phyloP scores from a whole-genome alignment of 2,888 invertebrate genomes.

The Eristalis arbustorum region DNA sequence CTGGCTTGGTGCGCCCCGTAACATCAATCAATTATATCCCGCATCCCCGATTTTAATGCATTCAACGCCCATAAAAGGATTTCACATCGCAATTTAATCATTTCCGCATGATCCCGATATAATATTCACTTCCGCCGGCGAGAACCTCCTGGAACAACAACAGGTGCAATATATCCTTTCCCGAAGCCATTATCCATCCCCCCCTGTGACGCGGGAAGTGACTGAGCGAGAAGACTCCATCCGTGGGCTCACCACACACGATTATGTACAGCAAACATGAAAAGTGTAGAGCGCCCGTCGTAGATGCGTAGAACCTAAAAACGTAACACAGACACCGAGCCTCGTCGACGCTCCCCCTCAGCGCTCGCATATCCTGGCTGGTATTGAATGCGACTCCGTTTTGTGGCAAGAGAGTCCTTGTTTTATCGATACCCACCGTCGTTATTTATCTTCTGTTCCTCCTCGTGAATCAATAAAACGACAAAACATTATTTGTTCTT shows the following conservation, averaged over 20 bases:
- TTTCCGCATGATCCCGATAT: not conserved
- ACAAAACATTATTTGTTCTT: slow-evolving; percentile 18
- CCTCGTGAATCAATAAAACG: slow-evolving; percentile 18
- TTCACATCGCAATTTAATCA: not conserved
- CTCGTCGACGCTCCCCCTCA: not conserved
- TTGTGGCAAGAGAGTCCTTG: slow-evolving; percentile 7
- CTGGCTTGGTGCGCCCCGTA: not conserved
- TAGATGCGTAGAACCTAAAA: not conserved
- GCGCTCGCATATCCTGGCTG: not conserved
- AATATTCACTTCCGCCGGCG: not conserved
- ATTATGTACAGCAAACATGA: not conserved
- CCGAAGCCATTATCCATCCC: not conserved
- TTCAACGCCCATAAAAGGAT: not conserved
- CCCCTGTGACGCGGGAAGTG: not conserved
- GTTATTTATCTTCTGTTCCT: slow-evolving; percentile 12
- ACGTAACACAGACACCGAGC: not conserved
- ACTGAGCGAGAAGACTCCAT: not conserved
- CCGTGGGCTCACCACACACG: not conserved
- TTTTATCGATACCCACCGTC: slow-evolving; percentile 26
- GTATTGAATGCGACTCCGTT: not conserved
- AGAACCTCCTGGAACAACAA: not conserved
- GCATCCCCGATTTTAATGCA: not conserved
- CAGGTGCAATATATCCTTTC: not conserved
- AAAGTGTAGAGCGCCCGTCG: not conserved
- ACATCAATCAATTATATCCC: not conserved